Percentiles rank a stretch among this genome's conserved stretches.
phyloP scores from a whole-genome alignment of 92 coral and sea anemone genomes.

The Palythoa grandiflora region DNA sequence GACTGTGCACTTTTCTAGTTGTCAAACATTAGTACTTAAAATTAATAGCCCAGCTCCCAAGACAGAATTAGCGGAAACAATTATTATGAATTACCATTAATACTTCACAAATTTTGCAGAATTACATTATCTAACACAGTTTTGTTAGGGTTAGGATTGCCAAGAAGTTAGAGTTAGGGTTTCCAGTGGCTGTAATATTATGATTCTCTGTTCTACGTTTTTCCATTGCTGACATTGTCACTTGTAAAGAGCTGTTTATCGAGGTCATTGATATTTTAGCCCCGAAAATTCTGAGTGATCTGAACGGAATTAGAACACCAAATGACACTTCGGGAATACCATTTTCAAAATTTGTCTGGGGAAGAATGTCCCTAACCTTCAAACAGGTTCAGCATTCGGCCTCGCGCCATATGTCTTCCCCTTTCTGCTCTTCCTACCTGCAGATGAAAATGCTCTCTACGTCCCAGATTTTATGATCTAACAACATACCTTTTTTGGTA shows the following conservation, averaged over 20 bases:
- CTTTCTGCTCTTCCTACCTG: constrained; percentile 1
- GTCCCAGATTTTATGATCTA: too few relatives aligned
- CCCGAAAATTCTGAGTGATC: background rate
- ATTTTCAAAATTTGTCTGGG: background rate
- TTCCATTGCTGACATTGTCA: background rate
- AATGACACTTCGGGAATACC: background rate
- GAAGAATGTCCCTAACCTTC: background rate
- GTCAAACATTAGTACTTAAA: too few relatives aligned
- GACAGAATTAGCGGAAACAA: too few relatives aligned
- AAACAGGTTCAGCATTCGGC: background rate
- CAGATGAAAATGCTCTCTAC: too few relatives aligned
- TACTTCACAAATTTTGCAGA: too few relatives aligned
- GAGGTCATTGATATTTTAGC: background rate
- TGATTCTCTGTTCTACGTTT: background rate
- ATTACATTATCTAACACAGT: background rate
- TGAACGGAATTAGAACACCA: background rate
- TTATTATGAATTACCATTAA: too few relatives aligned
- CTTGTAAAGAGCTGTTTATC: background rate
- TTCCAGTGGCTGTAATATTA: background rate
- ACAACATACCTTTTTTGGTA: too few relatives aligned
- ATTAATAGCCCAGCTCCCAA: too few relatives aligned
- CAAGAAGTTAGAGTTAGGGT: background rate
- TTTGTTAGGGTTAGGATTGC: background rate
- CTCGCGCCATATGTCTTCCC: background rate
- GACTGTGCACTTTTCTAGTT: background rate